Evolutionary conservation across 1,140 invertebrate genomes (phyloP).

Genomic region (Belonocnema kinseyi): DNA sequence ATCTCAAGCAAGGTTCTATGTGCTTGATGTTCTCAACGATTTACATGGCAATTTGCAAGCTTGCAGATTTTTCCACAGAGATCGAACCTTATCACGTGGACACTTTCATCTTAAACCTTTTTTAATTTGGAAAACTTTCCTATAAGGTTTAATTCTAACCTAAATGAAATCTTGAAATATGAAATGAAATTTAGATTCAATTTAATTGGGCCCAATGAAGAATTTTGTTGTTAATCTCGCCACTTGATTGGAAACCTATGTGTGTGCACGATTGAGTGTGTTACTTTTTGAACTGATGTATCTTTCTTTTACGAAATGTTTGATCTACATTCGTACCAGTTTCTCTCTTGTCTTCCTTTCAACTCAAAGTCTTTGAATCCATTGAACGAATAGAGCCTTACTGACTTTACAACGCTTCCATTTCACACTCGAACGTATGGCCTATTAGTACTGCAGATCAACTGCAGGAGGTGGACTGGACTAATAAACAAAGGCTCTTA

Average conservation of each 20-base stretch:
- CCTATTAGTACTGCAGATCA: conserved; percentile 23
- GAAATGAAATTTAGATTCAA: not conserved
- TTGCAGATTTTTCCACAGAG: no score
- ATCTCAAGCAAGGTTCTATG: no score
- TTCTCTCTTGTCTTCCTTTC: conserved; percentile 31
- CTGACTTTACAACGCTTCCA: conserved; percentile 19
- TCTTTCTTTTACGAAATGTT: conserved; percentile 9
- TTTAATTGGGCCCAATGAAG: not conserved
- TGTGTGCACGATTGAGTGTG: conserved; percentile 31
- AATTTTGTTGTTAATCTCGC: not conserved
- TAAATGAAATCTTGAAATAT: no score
- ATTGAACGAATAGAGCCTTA: conserved; percentile 18
- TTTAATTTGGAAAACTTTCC: no score
- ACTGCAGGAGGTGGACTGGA: conserved; percentile 24
- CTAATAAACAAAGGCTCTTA: conserved; percentile 1
- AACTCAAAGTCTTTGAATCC: not conserved
- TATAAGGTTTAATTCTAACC: no score
- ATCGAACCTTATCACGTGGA: no score
- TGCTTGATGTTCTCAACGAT: no score
- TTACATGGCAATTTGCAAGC: no score
- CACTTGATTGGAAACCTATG: conserved; percentile 1
- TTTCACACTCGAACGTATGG: conserved; percentile 19
- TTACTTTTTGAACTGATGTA: conserved; percentile 13
- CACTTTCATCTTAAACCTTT: no score
- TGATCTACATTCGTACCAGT: conserved; percentile 25